Conservation (phyloP, 2,797 vertebrate genomes). For the Emydoidea blandingii region DNA sequence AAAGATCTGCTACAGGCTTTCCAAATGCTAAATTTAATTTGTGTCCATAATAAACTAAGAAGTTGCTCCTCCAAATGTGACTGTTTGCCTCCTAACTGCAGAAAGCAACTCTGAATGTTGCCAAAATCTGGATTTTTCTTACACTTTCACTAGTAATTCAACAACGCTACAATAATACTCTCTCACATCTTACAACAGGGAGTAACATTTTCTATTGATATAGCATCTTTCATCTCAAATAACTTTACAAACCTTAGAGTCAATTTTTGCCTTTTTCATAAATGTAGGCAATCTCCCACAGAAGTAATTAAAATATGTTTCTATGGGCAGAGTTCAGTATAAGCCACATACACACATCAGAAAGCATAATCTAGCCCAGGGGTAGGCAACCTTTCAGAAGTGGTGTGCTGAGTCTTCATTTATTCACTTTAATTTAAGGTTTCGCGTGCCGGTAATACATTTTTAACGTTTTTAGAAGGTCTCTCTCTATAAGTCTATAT, state of each 20-base stretch:
- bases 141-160: background rate
- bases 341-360: background rate
- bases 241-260: background rate
- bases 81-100: background rate
- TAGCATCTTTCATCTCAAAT: background rate
- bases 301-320: background rate
- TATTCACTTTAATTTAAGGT: too few relatives aligned
- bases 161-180: background rate
- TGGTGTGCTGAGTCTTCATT: too few relatives aligned
- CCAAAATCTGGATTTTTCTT: background rate
- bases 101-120: background rate
- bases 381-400: too few relatives aligned
- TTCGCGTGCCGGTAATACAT: too few relatives aligned
- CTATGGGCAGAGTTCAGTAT: background rate
- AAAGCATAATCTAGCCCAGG: background rate
- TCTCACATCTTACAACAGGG: background rate
- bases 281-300: background rate
- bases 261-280: background rate
- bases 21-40: background rate
- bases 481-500: too few relatives aligned
- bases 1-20: background rate
- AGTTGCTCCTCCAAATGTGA: background rate
- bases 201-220: background rate
- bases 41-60: background rate
- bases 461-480: too few relatives aligned